Evolutionary conservation across 2,113 vertebrate genomes (phyloP).

Genomic region (Aphelocoma coerulescens): DNA sequence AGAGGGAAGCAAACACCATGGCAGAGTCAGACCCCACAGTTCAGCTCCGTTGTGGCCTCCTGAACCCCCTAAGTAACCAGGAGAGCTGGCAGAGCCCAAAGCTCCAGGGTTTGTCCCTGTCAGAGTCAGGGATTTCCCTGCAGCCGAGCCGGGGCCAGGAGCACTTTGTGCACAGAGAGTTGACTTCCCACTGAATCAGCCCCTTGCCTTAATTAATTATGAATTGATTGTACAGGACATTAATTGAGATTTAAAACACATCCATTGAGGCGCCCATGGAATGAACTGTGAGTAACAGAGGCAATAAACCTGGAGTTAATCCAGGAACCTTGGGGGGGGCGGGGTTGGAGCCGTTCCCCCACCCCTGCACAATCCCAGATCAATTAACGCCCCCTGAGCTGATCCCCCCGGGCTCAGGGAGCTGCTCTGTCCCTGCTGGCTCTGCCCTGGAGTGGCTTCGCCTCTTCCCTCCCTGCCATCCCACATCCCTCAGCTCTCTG

Average conservation of each 20-base stretch:
- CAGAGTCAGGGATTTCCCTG: not conserved
- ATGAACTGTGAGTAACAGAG: constrained; percentile 37
- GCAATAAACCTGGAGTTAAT: constrained; percentile 4
- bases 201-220: constrained; percentile 14
- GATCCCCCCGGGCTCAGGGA: not conserved
- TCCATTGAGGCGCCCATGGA: not conserved
- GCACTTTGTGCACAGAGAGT: not conserved
- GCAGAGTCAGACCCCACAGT: not conserved
- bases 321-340: not conserved
- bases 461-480: not conserved
- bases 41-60: not conserved
- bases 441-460: not conserved
- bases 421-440: not conserved
- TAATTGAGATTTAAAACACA: constrained; percentile 56
- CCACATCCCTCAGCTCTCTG: not conserved
- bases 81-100: not conserved
- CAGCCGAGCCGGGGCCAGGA: not conserved
- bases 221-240: constrained; percentile 31
- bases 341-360: not conserved
- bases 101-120: not conserved
- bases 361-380: not conserved
- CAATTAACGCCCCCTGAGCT: not conserved
- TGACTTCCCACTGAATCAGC: constrained; percentile 28
- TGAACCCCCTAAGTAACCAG: not conserved
- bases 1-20: not conserved